A percentile compares a stretch with the other conserved stretches of the same genome.
Evolutionary conservation across 2,113 vertebrate species (phyloP).

Genomic region (Nyctereutes procyonoides): DNA sequence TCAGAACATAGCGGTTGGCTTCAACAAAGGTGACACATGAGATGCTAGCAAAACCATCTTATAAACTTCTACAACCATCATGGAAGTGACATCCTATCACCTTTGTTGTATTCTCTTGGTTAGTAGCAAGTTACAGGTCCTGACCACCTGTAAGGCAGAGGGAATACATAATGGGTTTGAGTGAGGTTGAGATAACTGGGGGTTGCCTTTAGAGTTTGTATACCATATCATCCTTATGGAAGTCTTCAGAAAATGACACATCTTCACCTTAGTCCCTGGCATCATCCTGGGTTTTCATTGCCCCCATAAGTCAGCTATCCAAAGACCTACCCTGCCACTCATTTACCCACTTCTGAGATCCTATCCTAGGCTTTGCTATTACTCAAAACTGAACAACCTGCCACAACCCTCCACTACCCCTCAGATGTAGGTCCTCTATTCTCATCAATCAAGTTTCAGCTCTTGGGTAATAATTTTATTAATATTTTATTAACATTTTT

Average conservation of each 20-base stretch:
- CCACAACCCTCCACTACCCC: background rate
- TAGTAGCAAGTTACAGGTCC: background rate
- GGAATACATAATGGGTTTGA: background rate
- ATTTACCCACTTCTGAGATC: background rate
- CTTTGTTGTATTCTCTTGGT: background rate
- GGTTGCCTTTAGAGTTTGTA: rapidly evolving
- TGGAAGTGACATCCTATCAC: background rate
- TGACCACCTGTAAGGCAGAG: background rate
- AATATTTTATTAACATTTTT: too few species aligned
- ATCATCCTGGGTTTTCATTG: background rate
- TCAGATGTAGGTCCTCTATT: background rate
- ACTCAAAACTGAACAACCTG: background rate
- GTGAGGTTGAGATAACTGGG: background rate
- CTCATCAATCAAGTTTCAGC: background rate
- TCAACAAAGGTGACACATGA: background rate
- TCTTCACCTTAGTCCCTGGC: background rate
- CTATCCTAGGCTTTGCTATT: background rate
- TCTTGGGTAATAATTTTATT: background rate
- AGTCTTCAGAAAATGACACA: background rate
- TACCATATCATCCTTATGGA: background rate
- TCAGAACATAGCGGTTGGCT: background rate
- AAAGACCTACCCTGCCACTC: background rate
- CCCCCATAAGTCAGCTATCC: background rate
- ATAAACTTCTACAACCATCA: background rate
- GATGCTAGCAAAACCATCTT: background rate